Percentiles rank a stretch among this genome's conserved stretches.
Evolutionary conservation across 2,888 invertebrate species (phyloP).

Genomic region (Sinotaia quadrata): DNA sequence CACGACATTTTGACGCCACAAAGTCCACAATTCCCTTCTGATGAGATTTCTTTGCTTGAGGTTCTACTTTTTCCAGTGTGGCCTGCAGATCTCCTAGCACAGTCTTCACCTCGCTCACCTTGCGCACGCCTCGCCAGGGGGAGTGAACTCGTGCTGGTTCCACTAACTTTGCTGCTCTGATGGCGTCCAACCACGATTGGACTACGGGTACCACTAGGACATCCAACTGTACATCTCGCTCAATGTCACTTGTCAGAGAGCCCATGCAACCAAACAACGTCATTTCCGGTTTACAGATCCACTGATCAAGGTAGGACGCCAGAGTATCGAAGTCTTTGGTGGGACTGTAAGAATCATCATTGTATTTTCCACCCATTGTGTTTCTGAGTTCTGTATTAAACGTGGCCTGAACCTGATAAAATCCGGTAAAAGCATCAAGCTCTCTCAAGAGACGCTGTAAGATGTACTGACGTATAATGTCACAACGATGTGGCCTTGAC

Average conservation of each 20-base stretch:
- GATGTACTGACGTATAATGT: conserved; percentile 5
- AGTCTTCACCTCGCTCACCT: conserved; percentile 12
- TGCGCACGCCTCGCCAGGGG: conserved; percentile 18
- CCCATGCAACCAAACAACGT: conserved; percentile 11
- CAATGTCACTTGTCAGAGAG: not conserved
- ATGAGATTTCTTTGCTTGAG: not conserved
- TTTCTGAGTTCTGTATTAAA: not conserved
- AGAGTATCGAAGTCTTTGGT: too few relatives aligned
- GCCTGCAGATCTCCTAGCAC: conserved; percentile 4
- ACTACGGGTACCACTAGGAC: not conserved
- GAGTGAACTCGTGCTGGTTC: not conserved
- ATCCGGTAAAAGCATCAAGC: conserved; percentile 27
- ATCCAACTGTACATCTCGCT: not conserved
- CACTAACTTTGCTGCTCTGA: not conserved
- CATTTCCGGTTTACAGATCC: not conserved
- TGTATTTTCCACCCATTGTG: not conserved
- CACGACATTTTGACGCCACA: not conserved
- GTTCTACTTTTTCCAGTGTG: not conserved
- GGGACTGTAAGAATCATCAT: too few relatives aligned
- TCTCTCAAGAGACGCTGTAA: conserved; percentile 17
- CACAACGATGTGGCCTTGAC: not conserved
- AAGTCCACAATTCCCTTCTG: not conserved
- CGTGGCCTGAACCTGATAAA: conserved; percentile 7
- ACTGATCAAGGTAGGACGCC: not conserved
- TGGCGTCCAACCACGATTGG: conserved; percentile 7